phyloP scores from a whole-genome alignment of 2,797 vertebrate genomes.

The Tadarida brasiliensis region DNA sequence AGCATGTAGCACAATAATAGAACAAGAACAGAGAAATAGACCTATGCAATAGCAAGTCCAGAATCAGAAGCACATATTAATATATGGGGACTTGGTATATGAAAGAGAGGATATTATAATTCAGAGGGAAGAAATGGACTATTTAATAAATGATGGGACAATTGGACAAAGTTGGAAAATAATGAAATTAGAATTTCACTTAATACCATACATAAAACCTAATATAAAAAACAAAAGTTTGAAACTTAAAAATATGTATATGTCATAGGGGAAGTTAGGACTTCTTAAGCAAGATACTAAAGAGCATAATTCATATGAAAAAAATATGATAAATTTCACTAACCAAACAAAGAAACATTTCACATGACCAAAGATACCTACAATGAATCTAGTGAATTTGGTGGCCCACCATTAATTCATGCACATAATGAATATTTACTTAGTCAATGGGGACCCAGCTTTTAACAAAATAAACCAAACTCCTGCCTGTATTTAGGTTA shows the following conservation, averaged over 20 bases:
- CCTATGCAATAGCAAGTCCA: neutral
- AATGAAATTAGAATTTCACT: neutral
- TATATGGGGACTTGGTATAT: neutral
- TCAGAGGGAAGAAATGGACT: neutral
- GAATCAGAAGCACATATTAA: neutral
- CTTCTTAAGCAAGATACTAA: neutral
- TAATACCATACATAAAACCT: neutral
- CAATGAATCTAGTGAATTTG: neutral
- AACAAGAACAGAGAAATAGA: neutral
- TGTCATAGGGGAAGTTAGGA: neutral
- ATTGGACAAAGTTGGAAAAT: neutral
- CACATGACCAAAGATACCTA: neutral
- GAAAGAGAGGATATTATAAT: neutral
- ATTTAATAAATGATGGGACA: neutral
- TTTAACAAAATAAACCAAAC: neutral
- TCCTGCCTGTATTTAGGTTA: neutral
- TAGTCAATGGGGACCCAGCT: neutral
- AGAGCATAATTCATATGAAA: neutral
- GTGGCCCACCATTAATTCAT: neutral
- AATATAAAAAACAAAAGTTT: neutral
- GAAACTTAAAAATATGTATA: neutral
- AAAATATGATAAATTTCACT: neutral
- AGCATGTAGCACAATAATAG: neutral
- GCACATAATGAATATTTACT: neutral
- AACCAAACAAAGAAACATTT: constrained; percentile 35